Conservation (phyloP, 2,888 invertebrate genomes). For the Arge pagana region DNA sequence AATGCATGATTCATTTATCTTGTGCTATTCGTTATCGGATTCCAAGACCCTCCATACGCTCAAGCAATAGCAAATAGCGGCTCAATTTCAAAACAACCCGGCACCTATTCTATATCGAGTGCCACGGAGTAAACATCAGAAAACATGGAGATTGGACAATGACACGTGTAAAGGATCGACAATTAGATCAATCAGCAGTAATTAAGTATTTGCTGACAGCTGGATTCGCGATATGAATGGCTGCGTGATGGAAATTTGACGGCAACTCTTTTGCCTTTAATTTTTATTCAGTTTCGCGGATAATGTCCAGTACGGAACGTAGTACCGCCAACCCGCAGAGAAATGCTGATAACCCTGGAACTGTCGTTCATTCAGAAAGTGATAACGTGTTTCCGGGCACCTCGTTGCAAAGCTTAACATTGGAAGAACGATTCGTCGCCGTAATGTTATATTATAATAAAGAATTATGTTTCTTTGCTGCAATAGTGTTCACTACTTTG, state of each 20-base stretch:
- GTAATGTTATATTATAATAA: conserved; percentile 68
- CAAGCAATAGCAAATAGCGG: not conserved
- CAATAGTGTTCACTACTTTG: conserved; percentile 69
- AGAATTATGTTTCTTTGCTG: conserved; percentile 69
- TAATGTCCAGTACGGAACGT: conserved; percentile 48
- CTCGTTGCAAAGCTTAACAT: conserved; percentile 29
- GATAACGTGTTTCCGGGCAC: conserved; percentile 27
- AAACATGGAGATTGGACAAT: conserved; percentile 18
- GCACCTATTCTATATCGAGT: conserved; percentile 9
- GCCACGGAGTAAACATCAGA: not conserved
- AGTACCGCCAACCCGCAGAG: conserved; percentile 39
- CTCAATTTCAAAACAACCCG: no score
- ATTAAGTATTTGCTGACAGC: conserved; percentile 27
- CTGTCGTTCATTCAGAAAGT: conserved; percentile 21
- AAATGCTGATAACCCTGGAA: conserved; percentile 48
- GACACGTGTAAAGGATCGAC: not conserved
- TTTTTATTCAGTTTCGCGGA: conserved; percentile 31
- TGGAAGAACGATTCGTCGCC: conserved; percentile 45
- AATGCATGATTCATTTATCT: no score
- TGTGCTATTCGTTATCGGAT: no score
- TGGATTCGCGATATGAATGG: conserved; percentile 6
- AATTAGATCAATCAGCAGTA: conserved; percentile 29
- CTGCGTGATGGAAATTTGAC: conserved; percentile 31
- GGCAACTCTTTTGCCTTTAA: conserved; percentile 17
- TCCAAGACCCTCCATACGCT: conserved; percentile 70